Evolutionary conservation across 2,888 invertebrate species (phyloP), one percentile per base, ranked within the genome.

Genomic region (Magallana nippona): DNA sequence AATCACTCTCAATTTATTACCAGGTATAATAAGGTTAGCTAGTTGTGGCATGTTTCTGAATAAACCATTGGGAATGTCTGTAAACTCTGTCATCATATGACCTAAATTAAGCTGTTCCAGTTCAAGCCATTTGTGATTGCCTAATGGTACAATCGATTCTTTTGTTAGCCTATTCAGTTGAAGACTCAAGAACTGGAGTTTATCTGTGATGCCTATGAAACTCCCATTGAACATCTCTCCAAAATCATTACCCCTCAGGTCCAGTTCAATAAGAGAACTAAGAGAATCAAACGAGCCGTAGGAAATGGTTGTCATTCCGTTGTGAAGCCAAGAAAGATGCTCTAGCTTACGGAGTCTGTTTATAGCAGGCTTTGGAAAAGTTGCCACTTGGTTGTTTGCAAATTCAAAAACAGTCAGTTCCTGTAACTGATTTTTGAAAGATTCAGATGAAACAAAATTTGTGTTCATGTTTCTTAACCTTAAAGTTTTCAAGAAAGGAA

Each of bases 41-140:
- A 92, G 85, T 10, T 84, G 86, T 55, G 83, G 82, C 88, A 91
- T 90, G 32, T 89, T 88, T 79, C 78, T 17, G 55, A 91, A 90
- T n/a, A 89, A 81, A 1, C 83, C 79, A 17, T 77, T 77, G 1
- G 90, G 89, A 55, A 91, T 81, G n/a, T 79, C 60, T 56, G 32
- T 78, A 13, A 89, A 82, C 11, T 82, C 63, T 62, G 83, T 8
- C 71, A 71, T 8, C 71, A 71, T 71, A 17, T 57, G 27, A 22
- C 71, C 85, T 55, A 86, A 55, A 22, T 82, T 86, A 13, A 86
- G 84, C 83, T 13, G 44, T n/a, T n/a, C n/a, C n/a, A n/a, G n/a
- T n/a, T n/a, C n/a, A n/a, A n/a, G 62, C 89, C 89, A 90, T 11
- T 60, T 79, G 11, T 85, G 83, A n/a, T 81, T 86, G 8, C 85